These are phyloP conservation scores for Xiphophorus hellerii DNA, from an alignment of 2,113 vertebrate genomes.

Conservation along the genomic window DNA sequence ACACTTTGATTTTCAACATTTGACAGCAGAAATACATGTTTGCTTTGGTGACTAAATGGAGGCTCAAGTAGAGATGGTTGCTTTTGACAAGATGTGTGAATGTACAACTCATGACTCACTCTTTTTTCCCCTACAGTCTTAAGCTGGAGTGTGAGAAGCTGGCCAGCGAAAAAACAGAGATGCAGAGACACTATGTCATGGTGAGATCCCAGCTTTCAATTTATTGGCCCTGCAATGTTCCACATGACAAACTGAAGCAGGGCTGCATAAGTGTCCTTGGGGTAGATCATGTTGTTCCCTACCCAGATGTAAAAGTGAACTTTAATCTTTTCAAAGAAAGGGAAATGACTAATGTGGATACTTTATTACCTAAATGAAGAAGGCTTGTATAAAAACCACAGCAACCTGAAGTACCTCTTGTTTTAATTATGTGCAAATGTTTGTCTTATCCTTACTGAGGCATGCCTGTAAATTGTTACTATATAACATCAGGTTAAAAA, in stretches of 20 bases:
- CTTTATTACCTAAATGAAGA: background rate
- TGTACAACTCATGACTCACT: background rate
- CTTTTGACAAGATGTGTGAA: background rate
- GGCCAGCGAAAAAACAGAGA: slow-evolving; percentile 97
- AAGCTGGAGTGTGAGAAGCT: slow-evolving; percentile 98
- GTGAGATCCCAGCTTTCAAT: slow-evolving; percentile 76
- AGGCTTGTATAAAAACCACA: background rate
- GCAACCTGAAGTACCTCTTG: background rate
- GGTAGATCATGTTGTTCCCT: slow-evolving; percentile 8
- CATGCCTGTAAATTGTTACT: too few relatives aligned
- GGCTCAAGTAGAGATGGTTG: background rate
- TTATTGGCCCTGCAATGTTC: background rate
- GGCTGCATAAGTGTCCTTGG: slow-evolving; percentile 16
- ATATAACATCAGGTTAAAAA: too few relatives aligned
- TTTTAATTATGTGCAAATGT: too few relatives aligned
- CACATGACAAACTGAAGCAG: slow-evolving; percentile 5
- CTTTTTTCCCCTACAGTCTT: slow-evolving; percentile 80
- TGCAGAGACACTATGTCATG: slow-evolving; percentile 98
- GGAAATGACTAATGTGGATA: background rate
- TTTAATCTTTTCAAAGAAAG: background rate
- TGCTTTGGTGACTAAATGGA: background rate
- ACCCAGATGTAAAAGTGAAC: slow-evolving; percentile 13
- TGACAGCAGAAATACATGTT: background rate
- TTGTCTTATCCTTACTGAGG: too few relatives aligned
- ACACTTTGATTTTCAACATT: background rate